Percentiles rank a stretch among this genome's conserved stretches.
Evolutionary conservation across 2,113 vertebrate genomes (phyloP).

Genomic region (Gymnogyps californianus): DNA sequence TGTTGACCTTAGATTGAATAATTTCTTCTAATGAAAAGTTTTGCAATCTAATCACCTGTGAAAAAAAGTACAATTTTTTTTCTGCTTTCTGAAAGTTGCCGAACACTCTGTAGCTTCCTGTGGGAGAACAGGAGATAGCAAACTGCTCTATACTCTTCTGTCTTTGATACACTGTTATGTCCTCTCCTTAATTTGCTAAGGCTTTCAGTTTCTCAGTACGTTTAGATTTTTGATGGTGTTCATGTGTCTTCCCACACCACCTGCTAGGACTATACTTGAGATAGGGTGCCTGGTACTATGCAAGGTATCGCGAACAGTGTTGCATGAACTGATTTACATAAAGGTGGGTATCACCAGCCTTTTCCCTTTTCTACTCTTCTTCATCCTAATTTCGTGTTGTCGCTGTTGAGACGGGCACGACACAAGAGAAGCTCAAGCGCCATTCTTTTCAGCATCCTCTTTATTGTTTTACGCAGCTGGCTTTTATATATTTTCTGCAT

Average conservation of each 20-base stretch:
- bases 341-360: neutral
- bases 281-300: neutral
- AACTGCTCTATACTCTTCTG: neutral
- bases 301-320: accelerated
- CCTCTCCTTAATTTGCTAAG: neutral
- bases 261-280: neutral
- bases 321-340: neutral
- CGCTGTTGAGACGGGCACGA: too few relatives aligned
- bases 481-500: too few relatives aligned
- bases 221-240: neutral
- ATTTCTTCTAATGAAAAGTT: neutral
- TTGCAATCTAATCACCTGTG: neutral
- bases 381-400: neutral
- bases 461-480: too few relatives aligned
- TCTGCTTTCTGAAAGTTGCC: neutral
- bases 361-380: neutral
- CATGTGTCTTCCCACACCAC: neutral
- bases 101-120: neutral
- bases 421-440: too few relatives aligned
- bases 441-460: too few relatives aligned
- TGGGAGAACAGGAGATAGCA: neutral
- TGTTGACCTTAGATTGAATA: neutral
- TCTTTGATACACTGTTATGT: neutral
- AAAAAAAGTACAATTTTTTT: neutral
- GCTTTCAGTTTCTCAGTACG: neutral